phyloP scores from a whole-genome alignment of 1,140 invertebrate genomes.

The Thalassaphorura encarpata region DNA sequence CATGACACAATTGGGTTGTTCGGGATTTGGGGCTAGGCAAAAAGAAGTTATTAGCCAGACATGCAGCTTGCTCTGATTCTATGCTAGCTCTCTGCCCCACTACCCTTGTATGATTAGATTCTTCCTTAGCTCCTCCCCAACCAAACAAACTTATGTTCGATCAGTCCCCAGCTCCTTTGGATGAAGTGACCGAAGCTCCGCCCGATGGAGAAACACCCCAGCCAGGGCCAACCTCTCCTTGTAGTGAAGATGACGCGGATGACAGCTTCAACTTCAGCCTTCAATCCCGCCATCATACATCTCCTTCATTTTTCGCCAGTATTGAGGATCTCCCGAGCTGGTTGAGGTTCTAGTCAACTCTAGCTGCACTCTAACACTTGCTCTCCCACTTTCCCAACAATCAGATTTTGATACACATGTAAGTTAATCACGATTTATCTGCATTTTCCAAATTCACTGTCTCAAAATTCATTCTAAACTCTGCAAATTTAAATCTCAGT shows the following conservation, averaged over 20 bases:
- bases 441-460: no score
- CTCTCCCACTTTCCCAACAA: no score
- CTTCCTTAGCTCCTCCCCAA: neutral
- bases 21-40: conserved; percentile 26
- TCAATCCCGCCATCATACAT: neutral
- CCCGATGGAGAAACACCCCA: neutral
- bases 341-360: no score
- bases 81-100: conserved; percentile 5
- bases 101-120: neutral
- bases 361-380: no score
- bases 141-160: neutral
- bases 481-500: no score
- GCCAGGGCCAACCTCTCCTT: neutral
- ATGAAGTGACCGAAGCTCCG: neutral
- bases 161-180: neutral
- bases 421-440: no score
- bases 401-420: no score
- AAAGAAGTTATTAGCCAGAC: conserved; percentile 29
- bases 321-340: conserved; percentile 1
- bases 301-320: conserved; percentile 4
- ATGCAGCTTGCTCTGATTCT: conserved; percentile 28
- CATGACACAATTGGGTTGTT: conserved; percentile 28
- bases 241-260: neutral
- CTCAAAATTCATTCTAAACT: no score
- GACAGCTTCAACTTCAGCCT: conserved; percentile 3